These are phyloP conservation scores for Antedon mediterranea DNA, from an alignment of 53 echinoderm and acorn worm species.

Conservation along the genomic window DNA sequence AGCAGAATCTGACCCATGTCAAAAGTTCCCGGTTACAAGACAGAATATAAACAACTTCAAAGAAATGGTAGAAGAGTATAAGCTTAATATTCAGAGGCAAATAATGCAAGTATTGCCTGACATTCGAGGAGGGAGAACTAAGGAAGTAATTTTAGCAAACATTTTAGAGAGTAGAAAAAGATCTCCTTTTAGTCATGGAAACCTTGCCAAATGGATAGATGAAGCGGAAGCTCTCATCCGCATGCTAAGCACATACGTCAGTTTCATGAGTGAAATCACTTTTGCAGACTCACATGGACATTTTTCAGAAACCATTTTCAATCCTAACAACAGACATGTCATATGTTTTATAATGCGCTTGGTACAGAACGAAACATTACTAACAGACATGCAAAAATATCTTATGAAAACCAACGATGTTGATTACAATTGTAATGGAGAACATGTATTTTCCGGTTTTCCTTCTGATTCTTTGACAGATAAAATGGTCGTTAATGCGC, in stretches of 20 bases:
- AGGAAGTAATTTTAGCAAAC: slow-evolving; percentile 18
- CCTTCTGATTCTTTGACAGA: neutral
- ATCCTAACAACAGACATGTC: slow-evolving; percentile 6
- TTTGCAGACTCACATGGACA: slow-evolving; percentile 8
- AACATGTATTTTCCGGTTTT: neutral
- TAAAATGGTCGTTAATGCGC: too few species aligned
- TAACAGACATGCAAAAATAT: slow-evolving; percentile 2
- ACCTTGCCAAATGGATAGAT: slow-evolving; percentile 8
- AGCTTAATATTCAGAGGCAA: slow-evolving; percentile 14
- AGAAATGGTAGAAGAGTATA: slow-evolving; percentile 4
- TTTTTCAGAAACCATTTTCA: slow-evolving; percentile 2
- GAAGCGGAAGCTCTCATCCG: too few species aligned
- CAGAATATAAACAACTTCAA: slow-evolving; percentile 12
- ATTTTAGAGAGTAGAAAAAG: neutral
- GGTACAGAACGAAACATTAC: neutral
- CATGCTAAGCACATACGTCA: too few species aligned
- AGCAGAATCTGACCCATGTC: neutral
- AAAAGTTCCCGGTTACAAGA: slow-evolving; percentile 17
- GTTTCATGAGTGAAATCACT: too few species aligned
- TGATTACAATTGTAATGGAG: neutral
- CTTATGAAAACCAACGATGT: neutral
- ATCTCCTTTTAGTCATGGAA: slow-evolving; percentile 17
- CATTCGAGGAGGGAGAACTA: slow-evolving; percentile 18
- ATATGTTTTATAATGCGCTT: slow-evolving; percentile 8
- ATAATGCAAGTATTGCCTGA: slow-evolving; percentile 4